These are phyloP conservation scores for Chironomus tentans DNA, from an alignment of 2,888 invertebrate genomes.

Conservation along the genomic window DNA sequence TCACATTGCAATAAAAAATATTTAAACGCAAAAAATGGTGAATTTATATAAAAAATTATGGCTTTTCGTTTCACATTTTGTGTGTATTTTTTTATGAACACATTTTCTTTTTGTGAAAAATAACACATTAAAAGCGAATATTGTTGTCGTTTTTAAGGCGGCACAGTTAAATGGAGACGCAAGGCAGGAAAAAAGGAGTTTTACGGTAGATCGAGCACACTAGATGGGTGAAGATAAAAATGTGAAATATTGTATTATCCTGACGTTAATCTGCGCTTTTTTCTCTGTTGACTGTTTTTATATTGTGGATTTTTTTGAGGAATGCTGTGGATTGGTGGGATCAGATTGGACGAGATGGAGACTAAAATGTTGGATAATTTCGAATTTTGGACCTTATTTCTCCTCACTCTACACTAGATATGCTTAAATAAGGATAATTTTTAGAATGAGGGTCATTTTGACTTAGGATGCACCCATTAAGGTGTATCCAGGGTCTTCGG, in stretches of 20 bases:
- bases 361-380: too few species aligned
- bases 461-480: too few species aligned
- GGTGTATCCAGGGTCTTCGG: too few species aligned
- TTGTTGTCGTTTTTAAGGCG: constrained; percentile 13
- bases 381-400: too few species aligned
- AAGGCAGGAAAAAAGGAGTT: constrained; percentile 5
- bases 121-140: constrained; percentile 14
- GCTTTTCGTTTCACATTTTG: constrained; percentile 7
- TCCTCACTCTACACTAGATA: too few species aligned
- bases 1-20: neutral
- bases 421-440: too few species aligned
- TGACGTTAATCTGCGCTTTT: constrained; percentile 19
- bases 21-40: neutral
- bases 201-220: constrained; percentile 22
- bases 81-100: constrained; percentile 15
- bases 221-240: neutral
- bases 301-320: too few species aligned
- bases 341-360: too few species aligned
- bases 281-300: neutral
- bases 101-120: constrained; percentile 10
- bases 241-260: constrained; percentile 16
- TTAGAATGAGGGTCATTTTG: too few species aligned
- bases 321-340: neutral
- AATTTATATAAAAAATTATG: constrained; percentile 25
- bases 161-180: neutral